Evolutionary conservation across 2,888 invertebrate genomes (phyloP).

Genomic region (Nematopogon swammerdamellus): DNA sequence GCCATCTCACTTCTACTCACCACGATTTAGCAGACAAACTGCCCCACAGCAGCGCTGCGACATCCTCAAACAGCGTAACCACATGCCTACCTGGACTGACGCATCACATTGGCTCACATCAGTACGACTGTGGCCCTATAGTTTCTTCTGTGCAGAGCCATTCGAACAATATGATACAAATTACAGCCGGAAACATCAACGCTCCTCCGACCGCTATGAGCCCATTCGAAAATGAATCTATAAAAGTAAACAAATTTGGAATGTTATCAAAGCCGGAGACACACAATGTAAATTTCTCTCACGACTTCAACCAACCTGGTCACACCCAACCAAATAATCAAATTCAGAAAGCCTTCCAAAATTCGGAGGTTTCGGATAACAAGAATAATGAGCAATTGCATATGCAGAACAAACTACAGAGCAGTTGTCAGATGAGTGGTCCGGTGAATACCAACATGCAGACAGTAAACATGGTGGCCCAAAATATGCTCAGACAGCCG

Average conservation of each 20-base stretch:
- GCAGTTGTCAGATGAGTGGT: constrained; percentile 40
- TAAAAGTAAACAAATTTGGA: constrained; percentile 46
- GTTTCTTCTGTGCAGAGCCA: constrained; percentile 30
- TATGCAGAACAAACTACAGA: constrained; percentile 35
- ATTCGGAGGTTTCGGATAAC: constrained; percentile 36
- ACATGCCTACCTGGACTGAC: constrained; percentile 23
- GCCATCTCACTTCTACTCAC: constrained; percentile 14
- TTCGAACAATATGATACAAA: constrained; percentile 46
- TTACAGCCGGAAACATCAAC: constrained; percentile 46
- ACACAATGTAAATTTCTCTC: constrained; percentile 45
- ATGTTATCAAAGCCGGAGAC: constrained; percentile 46
- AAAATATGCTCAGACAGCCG: constrained; percentile 22
- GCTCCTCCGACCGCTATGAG: constrained; percentile 34
- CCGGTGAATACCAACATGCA: constrained; percentile 26
- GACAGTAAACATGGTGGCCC: constrained; percentile 43
- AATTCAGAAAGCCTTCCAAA: constrained; percentile 44
- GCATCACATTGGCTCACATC: constrained; percentile 31
- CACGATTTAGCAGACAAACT: constrained; percentile 33
- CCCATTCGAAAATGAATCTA: constrained; percentile 44
- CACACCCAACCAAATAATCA: constrained; percentile 45
- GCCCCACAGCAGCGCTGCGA: constrained; percentile 36
- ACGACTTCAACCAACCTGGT: constrained; percentile 39
- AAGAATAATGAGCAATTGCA: constrained; percentile 39
- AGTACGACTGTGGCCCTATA: constrained; percentile 27
- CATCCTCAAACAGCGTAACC: constrained; percentile 23